phyloP scores from a whole-genome alignment of 2,888 invertebrate genomes.

The Meghimatium bilineatum region DNA sequence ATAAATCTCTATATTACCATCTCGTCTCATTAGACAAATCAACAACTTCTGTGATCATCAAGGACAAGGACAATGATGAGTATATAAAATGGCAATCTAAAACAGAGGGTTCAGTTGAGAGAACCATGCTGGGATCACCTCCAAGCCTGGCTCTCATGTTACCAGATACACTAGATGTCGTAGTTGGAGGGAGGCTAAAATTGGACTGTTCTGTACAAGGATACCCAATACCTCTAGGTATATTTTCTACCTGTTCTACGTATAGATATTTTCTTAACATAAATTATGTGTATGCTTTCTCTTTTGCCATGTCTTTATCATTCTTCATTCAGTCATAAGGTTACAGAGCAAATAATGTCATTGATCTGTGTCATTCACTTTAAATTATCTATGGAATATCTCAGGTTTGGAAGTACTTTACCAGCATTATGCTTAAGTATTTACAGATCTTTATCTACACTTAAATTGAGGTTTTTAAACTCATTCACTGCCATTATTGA shows the following conservation, averaged over 20 bases:
- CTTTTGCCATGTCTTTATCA: too few relatives aligned
- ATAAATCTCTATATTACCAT: neutral
- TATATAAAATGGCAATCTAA: constrained; percentile 20
- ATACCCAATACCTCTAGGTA: constrained; percentile 71
- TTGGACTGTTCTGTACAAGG: constrained; percentile 74
- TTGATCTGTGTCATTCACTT: too few relatives aligned
- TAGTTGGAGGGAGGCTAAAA: constrained; percentile 72
- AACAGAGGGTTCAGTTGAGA: constrained; percentile 38
- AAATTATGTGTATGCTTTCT: too few relatives aligned
- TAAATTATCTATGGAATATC: too few relatives aligned
- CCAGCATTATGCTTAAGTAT: too few relatives aligned
- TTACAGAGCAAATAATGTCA: too few relatives aligned
- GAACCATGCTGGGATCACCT: constrained; percentile 57
- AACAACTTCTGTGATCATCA: constrained; percentile 56
- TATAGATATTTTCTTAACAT: neutral
- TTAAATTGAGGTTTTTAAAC: too few relatives aligned
- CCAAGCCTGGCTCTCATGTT: constrained; percentile 69
- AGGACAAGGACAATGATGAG: constrained; percentile 43
- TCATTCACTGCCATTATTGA: too few relatives aligned
- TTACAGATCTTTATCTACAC: too few relatives aligned
- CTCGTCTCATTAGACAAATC: constrained; percentile 51
- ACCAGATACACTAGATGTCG: constrained; percentile 68
- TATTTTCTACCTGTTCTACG: neutral
- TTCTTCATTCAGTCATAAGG: too few relatives aligned
- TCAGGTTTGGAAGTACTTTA: too few relatives aligned